A percentile compares a stretch with the other conserved stretches of the same genome.
phyloP scores from a whole-genome alignment of 2,888 invertebrate genomes.

The Deroplatys truncata region DNA sequence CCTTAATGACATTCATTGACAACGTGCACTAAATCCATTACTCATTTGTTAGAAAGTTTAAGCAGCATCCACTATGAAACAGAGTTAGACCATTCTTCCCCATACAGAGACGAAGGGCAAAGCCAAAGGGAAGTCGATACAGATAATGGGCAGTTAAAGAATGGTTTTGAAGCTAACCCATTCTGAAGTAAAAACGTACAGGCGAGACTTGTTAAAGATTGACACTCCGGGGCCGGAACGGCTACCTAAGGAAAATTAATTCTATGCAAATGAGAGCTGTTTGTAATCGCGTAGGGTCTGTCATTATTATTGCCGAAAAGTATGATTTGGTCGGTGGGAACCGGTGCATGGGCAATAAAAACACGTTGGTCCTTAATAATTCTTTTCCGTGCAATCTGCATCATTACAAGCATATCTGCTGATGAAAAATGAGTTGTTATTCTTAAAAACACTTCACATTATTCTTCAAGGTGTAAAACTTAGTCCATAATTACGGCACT shows the following conservation, averaged over 20 bases:
- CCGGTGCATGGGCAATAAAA: neutral
- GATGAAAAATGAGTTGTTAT: neutral
- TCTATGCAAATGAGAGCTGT: neutral
- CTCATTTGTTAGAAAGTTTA: too few relatives aligned
- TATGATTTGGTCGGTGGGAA: neutral
- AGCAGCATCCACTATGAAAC: too few relatives aligned
- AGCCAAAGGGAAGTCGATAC: neutral
- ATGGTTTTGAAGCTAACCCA: neutral
- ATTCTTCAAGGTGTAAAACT: neutral
- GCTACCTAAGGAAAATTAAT: neutral
- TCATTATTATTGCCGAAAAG: constrained; percentile 4
- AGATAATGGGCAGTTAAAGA: constrained; percentile 5
- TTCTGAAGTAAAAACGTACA: neutral
- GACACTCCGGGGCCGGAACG: neutral
- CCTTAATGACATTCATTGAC: too few relatives aligned
- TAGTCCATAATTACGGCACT: neutral
- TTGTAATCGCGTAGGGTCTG: neutral
- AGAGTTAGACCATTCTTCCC: neutral
- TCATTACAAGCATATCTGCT: neutral
- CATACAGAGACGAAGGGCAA: neutral
- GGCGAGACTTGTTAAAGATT: neutral
- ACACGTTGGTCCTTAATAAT: neutral
- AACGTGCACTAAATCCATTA: too few relatives aligned
- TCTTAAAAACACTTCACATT: neutral
- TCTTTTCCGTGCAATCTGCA: neutral